These are phyloP conservation scores for Polietes domitor DNA, from an alignment of 2,888 invertebrate species.

Conservation along the genomic window DNA sequence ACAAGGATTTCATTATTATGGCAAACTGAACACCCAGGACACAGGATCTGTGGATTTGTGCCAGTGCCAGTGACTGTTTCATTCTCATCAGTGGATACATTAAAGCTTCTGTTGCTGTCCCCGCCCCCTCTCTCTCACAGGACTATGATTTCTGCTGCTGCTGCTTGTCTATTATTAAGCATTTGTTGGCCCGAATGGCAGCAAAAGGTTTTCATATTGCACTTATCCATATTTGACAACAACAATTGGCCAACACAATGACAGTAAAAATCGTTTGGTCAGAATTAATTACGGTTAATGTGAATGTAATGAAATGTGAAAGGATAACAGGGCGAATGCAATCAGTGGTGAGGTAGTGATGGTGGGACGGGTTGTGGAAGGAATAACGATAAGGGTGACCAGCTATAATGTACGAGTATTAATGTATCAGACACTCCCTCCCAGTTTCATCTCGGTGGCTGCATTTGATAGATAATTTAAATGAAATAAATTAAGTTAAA, in stretches of 20 bases:
- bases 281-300: slow-evolving; percentile 64
- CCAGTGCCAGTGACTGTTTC: slow-evolving; percentile 1
- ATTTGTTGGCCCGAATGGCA: slow-evolving; percentile 20
- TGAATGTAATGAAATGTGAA: slow-evolving; percentile 65
- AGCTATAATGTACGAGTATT: too few relatives aligned
- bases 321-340: slow-evolving; percentile 38
- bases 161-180: slow-evolving; percentile 24
- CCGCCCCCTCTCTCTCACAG: not conserved
- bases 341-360: not conserved
- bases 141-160: not conserved
- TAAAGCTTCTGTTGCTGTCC: not conserved
- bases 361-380: not conserved
- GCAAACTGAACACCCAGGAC: not conserved
- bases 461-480: too few relatives aligned
- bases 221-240: slow-evolving; percentile 52
- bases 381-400: slow-evolving; percentile 34
- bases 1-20: not conserved
- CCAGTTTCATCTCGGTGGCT: too few relatives aligned
- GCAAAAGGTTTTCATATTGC: slow-evolving; percentile 33
- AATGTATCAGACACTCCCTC: too few relatives aligned
- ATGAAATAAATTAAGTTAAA: too few relatives aligned
- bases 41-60: not conserved
- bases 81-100: slow-evolving; percentile 19
- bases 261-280: slow-evolving; percentile 64
- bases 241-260: slow-evolving; percentile 63